phyloP scores from a whole-genome alignment of 1,140 invertebrate species.

The Drosophila willistoni region DNA sequence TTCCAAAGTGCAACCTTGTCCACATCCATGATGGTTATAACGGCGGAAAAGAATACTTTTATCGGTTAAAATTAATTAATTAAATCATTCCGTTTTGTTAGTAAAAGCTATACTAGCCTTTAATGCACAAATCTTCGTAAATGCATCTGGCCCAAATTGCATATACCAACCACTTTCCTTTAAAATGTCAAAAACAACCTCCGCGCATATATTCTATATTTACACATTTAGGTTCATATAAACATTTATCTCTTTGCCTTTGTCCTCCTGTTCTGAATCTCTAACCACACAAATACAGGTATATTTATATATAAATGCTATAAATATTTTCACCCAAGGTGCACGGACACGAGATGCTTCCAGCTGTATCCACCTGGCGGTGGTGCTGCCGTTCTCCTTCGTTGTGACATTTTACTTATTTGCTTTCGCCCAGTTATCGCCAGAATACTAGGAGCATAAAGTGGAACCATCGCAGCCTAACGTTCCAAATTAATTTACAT shows the following conservation, averaged over 20 bases:
- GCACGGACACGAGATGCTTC: slow-evolving; percentile 28
- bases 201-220: background rate
- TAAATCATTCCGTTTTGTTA: background rate
- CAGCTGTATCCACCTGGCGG: slow-evolving; percentile 38
- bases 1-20: too few species aligned
- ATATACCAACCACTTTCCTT: background rate
- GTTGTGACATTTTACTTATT: background rate
- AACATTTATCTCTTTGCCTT: background rate
- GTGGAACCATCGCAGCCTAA: background rate
- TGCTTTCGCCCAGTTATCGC: slow-evolving; percentile 9
- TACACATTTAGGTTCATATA: too few species aligned
- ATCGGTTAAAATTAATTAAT: background rate
- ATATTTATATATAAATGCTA: slow-evolving; percentile 20
- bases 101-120: background rate
- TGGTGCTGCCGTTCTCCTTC: slow-evolving; percentile 24
- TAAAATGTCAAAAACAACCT: background rate
- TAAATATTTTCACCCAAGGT: slow-evolving; percentile 61
- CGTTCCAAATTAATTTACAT: slow-evolving; percentile 66
- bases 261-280: slow-evolving; percentile 26
- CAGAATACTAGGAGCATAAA: background rate
- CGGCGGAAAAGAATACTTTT: too few species aligned
- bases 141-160: background rate
- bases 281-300: background rate
- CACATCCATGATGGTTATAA: too few species aligned
- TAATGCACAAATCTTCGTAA: background rate